phyloP scores from a whole-genome alignment of 2,888 invertebrate genomes.

The Hylaea fasciaria region DNA sequence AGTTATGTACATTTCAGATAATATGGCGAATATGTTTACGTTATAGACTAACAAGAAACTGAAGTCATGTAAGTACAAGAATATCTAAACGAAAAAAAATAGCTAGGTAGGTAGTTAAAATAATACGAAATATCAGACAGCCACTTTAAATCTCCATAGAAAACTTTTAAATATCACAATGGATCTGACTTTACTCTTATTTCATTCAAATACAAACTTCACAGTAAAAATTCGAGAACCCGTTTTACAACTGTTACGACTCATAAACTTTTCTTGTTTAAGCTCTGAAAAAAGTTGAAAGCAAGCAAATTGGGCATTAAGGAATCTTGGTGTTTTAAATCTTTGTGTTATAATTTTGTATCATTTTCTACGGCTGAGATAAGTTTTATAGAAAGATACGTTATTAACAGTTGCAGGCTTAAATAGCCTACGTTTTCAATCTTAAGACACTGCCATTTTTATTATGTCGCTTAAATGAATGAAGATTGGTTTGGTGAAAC shows the following conservation, averaged over 20 bases:
- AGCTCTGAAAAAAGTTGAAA: conserved; percentile 38
- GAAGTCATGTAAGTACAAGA: too few species aligned
- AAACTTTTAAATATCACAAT: not conserved
- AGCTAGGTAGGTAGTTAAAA: too few species aligned
- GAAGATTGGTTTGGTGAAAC: too few species aligned
- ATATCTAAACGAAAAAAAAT: too few species aligned
- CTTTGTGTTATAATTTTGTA: conserved; percentile 25
- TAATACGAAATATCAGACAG: too few species aligned
- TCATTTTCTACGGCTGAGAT: conserved; percentile 26
- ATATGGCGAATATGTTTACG: too few species aligned
- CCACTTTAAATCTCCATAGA: not conserved
- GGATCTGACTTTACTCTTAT: not conserved
- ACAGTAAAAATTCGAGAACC: not conserved
- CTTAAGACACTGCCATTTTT: too few species aligned
- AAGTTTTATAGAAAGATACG: conserved; percentile 1
- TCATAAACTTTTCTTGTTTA: conserved; percentile 41
- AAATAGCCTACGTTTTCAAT: too few species aligned
- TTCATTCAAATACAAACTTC: conserved; percentile 3
- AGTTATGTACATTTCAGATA: too few species aligned
- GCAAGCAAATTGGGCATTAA: conserved; percentile 38
- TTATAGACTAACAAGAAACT: too few species aligned
- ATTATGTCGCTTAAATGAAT: too few species aligned
- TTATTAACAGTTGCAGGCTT: not conserved
- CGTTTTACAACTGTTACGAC: conserved; percentile 1
- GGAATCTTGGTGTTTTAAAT: conserved; percentile 20